phyloP scores from a whole-genome alignment of 2,888 invertebrate species.

The Drosophila sordidapex region DNA sequence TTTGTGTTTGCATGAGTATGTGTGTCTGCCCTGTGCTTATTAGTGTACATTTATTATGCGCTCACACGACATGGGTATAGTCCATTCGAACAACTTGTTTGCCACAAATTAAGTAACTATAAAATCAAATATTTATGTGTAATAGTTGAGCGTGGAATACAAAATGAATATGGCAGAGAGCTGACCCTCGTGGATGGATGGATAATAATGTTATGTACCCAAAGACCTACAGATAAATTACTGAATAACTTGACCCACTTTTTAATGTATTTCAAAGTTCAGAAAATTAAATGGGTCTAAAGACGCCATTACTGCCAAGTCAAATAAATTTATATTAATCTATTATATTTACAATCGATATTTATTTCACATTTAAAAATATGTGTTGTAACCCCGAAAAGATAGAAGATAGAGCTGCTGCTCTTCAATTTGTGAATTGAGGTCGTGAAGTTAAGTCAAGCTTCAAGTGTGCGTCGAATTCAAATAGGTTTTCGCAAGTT shows the following conservation, averaged over 20 bases:
- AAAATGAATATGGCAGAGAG: neutral
- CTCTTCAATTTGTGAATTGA: neutral
- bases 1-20: constrained; percentile 14
- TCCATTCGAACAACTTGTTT: constrained; percentile 30
- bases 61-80: constrained; percentile 16
- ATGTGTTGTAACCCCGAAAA: neutral
- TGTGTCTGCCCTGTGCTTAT: constrained; percentile 55
- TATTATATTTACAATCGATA: neutral
- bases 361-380: neutral
- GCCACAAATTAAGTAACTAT: constrained; percentile 17
- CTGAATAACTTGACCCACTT: neutral
- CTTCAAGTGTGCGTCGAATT: neutral
- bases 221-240: neutral
- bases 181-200: neutral
- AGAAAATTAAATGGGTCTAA: neutral
- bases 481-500: neutral
- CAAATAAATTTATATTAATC: neutral
- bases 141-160: neutral
- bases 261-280: neutral
- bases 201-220: neutral
- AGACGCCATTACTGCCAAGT: neutral
- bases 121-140: constrained; percentile 1
- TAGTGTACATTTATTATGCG: constrained; percentile 57
- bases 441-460: neutral
- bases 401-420: neutral